Base-by-base conservation (phyloP, 2,888 invertebrate genomes). In the Cremastobaeus sp. region DNA sequence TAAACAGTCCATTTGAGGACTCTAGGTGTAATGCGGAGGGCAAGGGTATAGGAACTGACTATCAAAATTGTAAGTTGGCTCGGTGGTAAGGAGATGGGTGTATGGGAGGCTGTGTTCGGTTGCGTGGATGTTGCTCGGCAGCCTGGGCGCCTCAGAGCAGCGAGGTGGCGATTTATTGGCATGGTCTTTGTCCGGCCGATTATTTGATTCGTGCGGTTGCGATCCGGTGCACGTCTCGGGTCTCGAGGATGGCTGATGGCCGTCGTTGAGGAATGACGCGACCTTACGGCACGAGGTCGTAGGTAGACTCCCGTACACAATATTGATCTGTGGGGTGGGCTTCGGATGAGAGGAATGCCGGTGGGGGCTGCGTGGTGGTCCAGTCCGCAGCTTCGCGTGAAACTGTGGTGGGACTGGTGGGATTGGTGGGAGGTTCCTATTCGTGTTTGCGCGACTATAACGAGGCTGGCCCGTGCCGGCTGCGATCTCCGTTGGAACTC, bases 291-390 rank as follows among this genome's bases (percentile, higher is more conserved):
- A 70, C 69, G 76, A 77, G 75, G 74, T 73, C 57, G 76, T 60
- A 71, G 76, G 74, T 72, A 73, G 75, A 76, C 80, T 80, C 81
- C 79, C 81, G 83, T 83, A 81, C 79, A 82, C 83, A 87, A 86
- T 87, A 87, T 87, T 87, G 87, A 86, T 87, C 87, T 84, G 86
- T 82, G 81, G 83, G 84, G 83, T 83, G 83, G 81, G 81, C 79
- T 76, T 66, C 59, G 59, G 76, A 79, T 79, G 80, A 79, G 78
- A 77, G 57, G 66, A 64, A 69, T 48, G 78, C 78, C 74, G 76
- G 82, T 73, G 78, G 79, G 78, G 78, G 75, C 79, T 85, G 85
- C 85, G 86, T 82, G 83, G 81, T 84, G 83, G 85, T 86, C 85
- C 86, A 85, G 83, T 85, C 83, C 85, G 85, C 85, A 85, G 86